These are phyloP conservation scores for Paramisgurnus dabryanus DNA, from an alignment of 2,113 vertebrate genomes.

Conservation along the genomic window DNA sequence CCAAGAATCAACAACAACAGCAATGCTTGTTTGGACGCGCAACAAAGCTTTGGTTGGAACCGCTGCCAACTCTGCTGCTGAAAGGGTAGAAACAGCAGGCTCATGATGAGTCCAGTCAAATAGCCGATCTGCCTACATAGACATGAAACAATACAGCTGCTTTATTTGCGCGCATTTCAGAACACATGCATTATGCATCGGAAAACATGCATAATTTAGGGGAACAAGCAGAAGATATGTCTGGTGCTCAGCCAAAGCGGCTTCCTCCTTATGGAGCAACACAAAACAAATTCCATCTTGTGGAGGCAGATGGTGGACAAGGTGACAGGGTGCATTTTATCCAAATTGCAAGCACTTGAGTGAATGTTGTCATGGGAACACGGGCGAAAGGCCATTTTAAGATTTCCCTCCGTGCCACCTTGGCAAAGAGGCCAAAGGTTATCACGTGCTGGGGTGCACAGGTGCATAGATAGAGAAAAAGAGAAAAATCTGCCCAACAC, in stretches of 20 bases:
- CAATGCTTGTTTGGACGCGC: slow-evolving; percentile 43
- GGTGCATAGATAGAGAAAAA: not conserved
- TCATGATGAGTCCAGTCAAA: slow-evolving; percentile 59
- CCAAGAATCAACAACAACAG: slow-evolving; percentile 37
- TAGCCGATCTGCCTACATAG: slow-evolving; percentile 62
- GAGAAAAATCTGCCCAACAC: not conserved
- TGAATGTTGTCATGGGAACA: slow-evolving; percentile 70
- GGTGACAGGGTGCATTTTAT: slow-evolving; percentile 60
- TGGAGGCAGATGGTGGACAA: slow-evolving; percentile 70
- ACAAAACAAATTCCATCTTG: slow-evolving; percentile 65
- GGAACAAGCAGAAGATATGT: slow-evolving; percentile 66
- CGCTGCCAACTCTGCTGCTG: slow-evolving; percentile 45
- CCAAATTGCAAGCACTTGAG: slow-evolving; percentile 59
- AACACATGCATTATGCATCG: slow-evolving; percentile 66
- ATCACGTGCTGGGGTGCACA: not conserved
- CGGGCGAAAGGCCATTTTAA: slow-evolving; percentile 50
- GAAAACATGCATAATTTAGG: slow-evolving; percentile 71
- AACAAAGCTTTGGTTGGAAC: slow-evolving; percentile 42
- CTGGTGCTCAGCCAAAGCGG: slow-evolving; percentile 56
- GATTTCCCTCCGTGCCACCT: slow-evolving; percentile 37
- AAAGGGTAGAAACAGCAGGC: slow-evolving; percentile 52
- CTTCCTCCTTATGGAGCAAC: slow-evolving; percentile 60
- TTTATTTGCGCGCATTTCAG: slow-evolving; percentile 63
- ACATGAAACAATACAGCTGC: slow-evolving; percentile 65
- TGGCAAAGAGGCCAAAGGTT: slow-evolving; percentile 35